A percentile compares a stretch with the other conserved stretches of the same genome.
Conservation (phyloP, 2,888 invertebrate species). For the Apamea monoglypha region DNA sequence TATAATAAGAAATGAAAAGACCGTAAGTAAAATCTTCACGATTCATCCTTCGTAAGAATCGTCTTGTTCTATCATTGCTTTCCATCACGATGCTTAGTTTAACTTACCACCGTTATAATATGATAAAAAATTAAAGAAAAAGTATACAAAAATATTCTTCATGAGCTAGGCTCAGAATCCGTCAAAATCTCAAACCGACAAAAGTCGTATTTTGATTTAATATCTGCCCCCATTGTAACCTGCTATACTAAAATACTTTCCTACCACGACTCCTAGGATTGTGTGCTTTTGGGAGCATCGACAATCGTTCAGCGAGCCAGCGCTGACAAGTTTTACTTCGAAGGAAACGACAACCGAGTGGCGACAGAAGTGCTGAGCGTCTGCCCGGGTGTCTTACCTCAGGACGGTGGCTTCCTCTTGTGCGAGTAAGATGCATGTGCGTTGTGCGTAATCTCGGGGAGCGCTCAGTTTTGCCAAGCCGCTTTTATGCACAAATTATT, state of each 20-base stretch:
- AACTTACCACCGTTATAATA: conserved; percentile 10
- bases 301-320: conserved; percentile 51
- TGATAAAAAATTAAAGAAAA: conserved; percentile 50
- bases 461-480: not conserved
- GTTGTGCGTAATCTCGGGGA: not conserved
- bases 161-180: conserved; percentile 57
- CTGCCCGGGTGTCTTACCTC: not conserved
- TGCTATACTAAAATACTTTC: conserved; percentile 36
- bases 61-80: conserved; percentile 6
- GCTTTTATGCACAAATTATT: not conserved
- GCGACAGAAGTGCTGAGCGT: not conserved
- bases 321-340: conserved; percentile 26
- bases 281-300: conserved; percentile 19
- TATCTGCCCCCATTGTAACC: conserved; percentile 17
- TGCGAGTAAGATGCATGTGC: not conserved
- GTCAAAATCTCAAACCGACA: conserved; percentile 32
- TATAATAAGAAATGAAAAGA: conserved; percentile 3
- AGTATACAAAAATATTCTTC: conserved; percentile 56
- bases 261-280: conserved; percentile 19
- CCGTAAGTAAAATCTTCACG: not conserved
- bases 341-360: conserved; percentile 10
- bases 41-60: conserved; percentile 11
- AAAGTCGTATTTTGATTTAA: conserved; percentile 31
- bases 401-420: not conserved
- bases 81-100: conserved; percentile 1